Percentiles rank a stretch among this genome's conserved stretches.
Evolutionary conservation across 1,140 invertebrate species (phyloP).

Genomic region (Aphaenogaster ashmeadi): DNA sequence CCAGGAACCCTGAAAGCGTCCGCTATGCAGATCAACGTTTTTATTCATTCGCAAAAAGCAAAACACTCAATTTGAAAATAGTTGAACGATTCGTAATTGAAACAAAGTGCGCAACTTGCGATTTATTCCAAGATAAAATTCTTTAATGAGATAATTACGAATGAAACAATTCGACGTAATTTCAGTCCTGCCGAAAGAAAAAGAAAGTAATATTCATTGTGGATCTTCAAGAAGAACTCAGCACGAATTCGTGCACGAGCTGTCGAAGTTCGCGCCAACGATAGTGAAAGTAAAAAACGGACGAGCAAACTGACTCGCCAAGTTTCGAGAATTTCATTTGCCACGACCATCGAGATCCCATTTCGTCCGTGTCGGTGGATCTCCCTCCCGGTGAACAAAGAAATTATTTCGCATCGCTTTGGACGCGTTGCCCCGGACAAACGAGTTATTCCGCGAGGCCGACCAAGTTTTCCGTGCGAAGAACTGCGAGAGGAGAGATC

Average conservation of each 20-base stretch:
- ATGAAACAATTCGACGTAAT: not conserved
- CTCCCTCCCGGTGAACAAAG: constrained; percentile 27
- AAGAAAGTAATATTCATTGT: not conserved
- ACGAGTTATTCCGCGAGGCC: constrained; percentile 56
- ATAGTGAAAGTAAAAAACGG: constrained; percentile 51
- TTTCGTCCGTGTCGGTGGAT: not conserved
- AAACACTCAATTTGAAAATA: not conserved
- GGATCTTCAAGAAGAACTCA: not conserved
- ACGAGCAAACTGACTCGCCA: not conserved
- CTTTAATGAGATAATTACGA: not conserved
- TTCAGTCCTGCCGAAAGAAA: not conserved
- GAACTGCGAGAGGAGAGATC: not conserved
- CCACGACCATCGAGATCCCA: not conserved
- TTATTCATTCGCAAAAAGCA: constrained; percentile 18
- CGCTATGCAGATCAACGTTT: constrained; percentile 13
- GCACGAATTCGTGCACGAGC: not conserved
- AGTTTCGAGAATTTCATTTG: constrained; percentile 59
- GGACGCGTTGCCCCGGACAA: constrained; percentile 6
- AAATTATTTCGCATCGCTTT: constrained; percentile 57
- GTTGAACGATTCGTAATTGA: constrained; percentile 9
- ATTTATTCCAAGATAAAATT: not conserved
- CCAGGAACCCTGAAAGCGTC: not conserved
- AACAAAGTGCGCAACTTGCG: not conserved
- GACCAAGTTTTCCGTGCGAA: constrained; percentile 24
- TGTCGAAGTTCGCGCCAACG: constrained; percentile 23